Evolutionary conservation across 2,113 vertebrate genomes (phyloP), one percentile per base, ranked within the genome.

Genomic region (Brachirus orientalis): DNA sequence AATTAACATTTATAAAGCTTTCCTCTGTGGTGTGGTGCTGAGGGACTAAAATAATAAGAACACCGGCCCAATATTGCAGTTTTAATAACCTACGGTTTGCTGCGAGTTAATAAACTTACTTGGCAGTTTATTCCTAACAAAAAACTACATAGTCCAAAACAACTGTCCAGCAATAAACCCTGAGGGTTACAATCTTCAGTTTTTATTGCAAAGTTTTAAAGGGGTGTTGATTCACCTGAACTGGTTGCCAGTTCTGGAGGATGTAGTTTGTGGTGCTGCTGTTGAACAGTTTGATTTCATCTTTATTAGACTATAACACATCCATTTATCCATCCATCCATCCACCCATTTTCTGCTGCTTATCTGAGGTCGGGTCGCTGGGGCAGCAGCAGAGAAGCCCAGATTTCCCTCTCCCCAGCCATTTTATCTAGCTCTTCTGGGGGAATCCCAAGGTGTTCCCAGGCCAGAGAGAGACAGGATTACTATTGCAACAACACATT

Each of bases 1-100:
- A 84, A 87, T 89, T 86, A 84, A 71, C 80, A 84, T 84, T 69
- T 75, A 54, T 71, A 80, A 75, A 80, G 79, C 58, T 19, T 64
- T 68, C 70, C 28, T 40, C 58, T 71, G 62, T 44, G 38, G 61
- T 19, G 0, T 74, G 55, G 68, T 61, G 85, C 63, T 9, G 66
- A 80, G 63, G 71, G 67, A 62, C 69, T 40, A 69, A 59, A 81
- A 80, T 72, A 77, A 79, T 73, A 79, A 72, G 75, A 85, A 83
- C 77, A 82, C 74, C 22, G 10, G 59, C 37, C 43, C 28, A 70
- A 52, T 63, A 62, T 67, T 76, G 61, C 55, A 50, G 14, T 60
- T 62, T 69, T n/a, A n/a, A n/a, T n/a, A n/a, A n/a, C n/a, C n/a
- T n/a, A n/a, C n/a, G n/a, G n/a, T n/a, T n/a, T n/a, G n/a, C n/a